Evolutionary conservation across 2,888 invertebrate genomes (phyloP), one percentile per base, ranked within the genome.

Genomic region (Ormyrus rosae): DNA sequence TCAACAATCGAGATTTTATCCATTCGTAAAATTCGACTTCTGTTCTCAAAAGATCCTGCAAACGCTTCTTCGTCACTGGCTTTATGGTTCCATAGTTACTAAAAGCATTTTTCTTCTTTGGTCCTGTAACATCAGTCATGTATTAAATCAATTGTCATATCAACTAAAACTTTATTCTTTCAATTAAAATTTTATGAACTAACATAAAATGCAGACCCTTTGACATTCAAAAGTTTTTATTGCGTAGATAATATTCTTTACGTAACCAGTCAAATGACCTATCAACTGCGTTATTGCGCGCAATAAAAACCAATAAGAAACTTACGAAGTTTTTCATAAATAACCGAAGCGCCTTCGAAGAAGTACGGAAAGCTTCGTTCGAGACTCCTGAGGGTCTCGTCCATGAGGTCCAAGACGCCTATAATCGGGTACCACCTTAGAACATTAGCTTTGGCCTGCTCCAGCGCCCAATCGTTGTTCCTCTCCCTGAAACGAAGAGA

Each of bases 1-100:
- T 87, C 13, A 91, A 82, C 51, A 94, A 89, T 82, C 93, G 90
- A 34, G 89, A 89, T 85, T 91, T 92, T 6, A 93, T 87, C 92
- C 93, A 94, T 68, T 92, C 87, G 86, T 94, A 94, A 87, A 94
- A 93, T 83, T 93, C 92, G 81, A 93, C 91, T 87, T 94, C 94
- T 19, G 90, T 88, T 63, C 86, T 87, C n/a, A 93, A 88, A 60
- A 90, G 87, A 79, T 90, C 87, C 74, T 87, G 88, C 58, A 88
- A 81, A 13, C 84, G 81, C 64, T 86, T 85, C 68, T 84, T 85
- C 13, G 83, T 69, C 61, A 67, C 74, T 55, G 84, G 78, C 11
- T 85, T 85, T 55, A 86, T 64, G 50, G 64, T 9, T 19, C 72
- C 13, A 11, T 72, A 11, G 5, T 10, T 45, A 34, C 76, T 71